These are phyloP conservation scores for Siderastrea radians DNA, from an alignment of 92 coral and sea anemone genomes.

Conservation along the genomic window DNA sequence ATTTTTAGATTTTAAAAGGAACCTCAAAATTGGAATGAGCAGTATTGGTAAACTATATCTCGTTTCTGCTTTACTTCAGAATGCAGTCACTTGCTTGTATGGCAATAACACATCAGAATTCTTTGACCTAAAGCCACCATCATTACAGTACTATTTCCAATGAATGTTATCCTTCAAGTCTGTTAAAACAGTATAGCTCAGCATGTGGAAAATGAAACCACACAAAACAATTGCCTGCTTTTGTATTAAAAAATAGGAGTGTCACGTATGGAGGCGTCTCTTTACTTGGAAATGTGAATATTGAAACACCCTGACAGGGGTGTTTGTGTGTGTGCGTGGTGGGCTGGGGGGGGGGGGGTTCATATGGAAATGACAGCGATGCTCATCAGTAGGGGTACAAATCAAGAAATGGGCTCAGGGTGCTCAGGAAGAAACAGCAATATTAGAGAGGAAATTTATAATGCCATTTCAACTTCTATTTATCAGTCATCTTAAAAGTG, in stretches of 20 bases:
- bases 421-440: too few relatives aligned
- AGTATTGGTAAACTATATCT: constrained; percentile 30
- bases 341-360: too few relatives aligned
- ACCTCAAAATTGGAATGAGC: constrained; percentile 32
- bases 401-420: too few relatives aligned
- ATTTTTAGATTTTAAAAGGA: constrained; percentile 18
- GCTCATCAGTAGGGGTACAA: too few relatives aligned
- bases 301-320: too few relatives aligned
- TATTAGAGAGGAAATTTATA: too few relatives aligned
- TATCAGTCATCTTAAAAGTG: too few relatives aligned
- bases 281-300: too few relatives aligned
- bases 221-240: constrained; percentile 26
- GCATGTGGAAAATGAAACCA: constrained; percentile 30
- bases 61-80: constrained; percentile 40
- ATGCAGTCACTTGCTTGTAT: constrained; percentile 45
- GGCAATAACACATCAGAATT: constrained; percentile 44
- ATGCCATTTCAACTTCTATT: too few relatives aligned
- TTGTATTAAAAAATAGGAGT: not conserved
- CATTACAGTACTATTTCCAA: constrained; percentile 42
- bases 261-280: too few relatives aligned
- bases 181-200: constrained; percentile 18
- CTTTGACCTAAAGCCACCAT: constrained; percentile 51
- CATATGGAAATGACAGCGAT: too few relatives aligned
- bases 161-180: constrained; percentile 8
- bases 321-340: too few relatives aligned